phyloP scores from a whole-genome alignment of 2,888 invertebrate species.

The Brachypterus glaber region DNA sequence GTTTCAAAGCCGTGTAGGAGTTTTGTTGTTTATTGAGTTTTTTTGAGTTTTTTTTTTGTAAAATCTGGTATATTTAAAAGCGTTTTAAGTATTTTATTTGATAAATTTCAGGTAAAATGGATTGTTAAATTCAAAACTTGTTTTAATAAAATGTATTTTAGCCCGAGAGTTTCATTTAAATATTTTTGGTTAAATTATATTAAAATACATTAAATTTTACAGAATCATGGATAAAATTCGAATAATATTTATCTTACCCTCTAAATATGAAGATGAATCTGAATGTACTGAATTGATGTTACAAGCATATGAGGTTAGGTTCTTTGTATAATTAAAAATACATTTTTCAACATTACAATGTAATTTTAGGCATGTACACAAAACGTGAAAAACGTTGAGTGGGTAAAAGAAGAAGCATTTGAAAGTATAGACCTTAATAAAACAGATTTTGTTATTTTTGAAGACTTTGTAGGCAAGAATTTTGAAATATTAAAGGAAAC shows the following conservation, averaged over 20 bases:
- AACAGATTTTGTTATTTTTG: constrained; percentile 69
- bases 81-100: too few relatives aligned
- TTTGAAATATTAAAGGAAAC: constrained; percentile 56
- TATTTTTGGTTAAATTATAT: too few relatives aligned
- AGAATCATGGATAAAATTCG: constrained; percentile 25
- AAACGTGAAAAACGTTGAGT: constrained; percentile 51
- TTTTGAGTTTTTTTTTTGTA: too few relatives aligned
- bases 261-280: constrained; percentile 41
- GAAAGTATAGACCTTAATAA: constrained; percentile 47
- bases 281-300: constrained; percentile 53
- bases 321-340: constrained; percentile 4
- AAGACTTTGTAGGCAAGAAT: constrained; percentile 63
- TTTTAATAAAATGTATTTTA: too few relatives aligned
- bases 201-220: background rate
- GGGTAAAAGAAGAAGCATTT: constrained; percentile 56
- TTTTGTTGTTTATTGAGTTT: too few relatives aligned
- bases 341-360: constrained; percentile 8
- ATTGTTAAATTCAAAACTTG: too few relatives aligned
- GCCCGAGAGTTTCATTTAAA: too few relatives aligned
- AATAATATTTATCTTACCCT: constrained; percentile 46
- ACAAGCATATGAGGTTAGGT: constrained; percentile 49
- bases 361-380: constrained; percentile 36
- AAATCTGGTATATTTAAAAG: too few relatives aligned
- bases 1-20: too few relatives aligned
- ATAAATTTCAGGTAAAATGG: too few relatives aligned